Evolutionary conservation across 2,888 invertebrate species (phyloP), one percentile per base, ranked within the genome.

Genomic region (Ethmia dodecea): DNA sequence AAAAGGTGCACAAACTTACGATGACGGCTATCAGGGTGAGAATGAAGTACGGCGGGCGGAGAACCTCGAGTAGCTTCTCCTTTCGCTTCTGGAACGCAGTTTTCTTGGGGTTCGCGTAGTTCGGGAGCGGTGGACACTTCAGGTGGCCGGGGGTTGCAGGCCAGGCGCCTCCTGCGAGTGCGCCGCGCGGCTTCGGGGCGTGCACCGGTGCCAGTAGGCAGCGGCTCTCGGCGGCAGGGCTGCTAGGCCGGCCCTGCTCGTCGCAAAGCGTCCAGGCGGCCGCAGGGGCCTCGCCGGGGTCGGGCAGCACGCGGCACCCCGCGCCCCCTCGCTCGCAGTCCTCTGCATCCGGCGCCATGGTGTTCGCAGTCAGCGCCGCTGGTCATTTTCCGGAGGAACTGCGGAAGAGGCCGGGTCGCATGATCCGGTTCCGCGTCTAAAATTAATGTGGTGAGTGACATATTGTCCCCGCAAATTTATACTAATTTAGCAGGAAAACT

Each of bases 11-110:
- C n/a, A 9, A 26, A 79, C 83, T 81, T 51, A 83, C 83, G 30
- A 76, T 72, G n/a, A 75, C 33, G 24, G 71, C 49, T 8, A 81
- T 73, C 67, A 81, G 69, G 34, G 69, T 62, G n/a, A 79, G 50
- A 20, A 79, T 76, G 47, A 83, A 81, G 50, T 78, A 81, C 0
- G 84, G 84, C 2, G 80, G 81, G 37, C 57, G 69, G 25, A 83
- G 43, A 24, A 67, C 49, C n/a, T 67, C 64, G 24, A 75, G 43
- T 3, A 81, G 39, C 39, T 73, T 76, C 40, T 75, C 73, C 43
- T 63, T 77, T 28, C 71, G 56, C 41, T 68, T 76, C 45, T 77
- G 73, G 35, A 69, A 72, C 33, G 67, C 73, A 5, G 67, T 64
- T 40, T 79, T 76, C 10, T 22, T 9, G 15, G n/a, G 16, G 13